Conservation (phyloP, 2,113 vertebrate genomes). For the Dasyornis broadbenti region DNA sequence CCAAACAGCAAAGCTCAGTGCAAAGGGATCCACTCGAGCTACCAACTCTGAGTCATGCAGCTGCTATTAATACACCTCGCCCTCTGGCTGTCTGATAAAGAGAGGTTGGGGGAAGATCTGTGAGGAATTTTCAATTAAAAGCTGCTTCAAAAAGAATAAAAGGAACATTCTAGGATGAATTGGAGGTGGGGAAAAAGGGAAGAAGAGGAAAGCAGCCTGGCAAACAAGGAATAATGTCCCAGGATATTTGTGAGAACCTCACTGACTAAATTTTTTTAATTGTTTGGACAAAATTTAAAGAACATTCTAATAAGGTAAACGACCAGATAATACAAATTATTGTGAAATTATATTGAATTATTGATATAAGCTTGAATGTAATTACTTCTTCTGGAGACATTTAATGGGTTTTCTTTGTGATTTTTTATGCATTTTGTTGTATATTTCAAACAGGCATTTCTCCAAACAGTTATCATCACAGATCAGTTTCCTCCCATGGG, state of each 20-base stretch:
- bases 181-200: not conserved
- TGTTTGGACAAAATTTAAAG: not conserved
- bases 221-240: not conserved
- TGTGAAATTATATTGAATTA: not conserved
- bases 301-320: not conserved
- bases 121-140: constrained; percentile 29
- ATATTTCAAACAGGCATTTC: not conserved
- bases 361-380: not conserved
- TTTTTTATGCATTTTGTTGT: not conserved
- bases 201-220: not conserved
- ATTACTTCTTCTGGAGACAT: not conserved
- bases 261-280: not conserved
- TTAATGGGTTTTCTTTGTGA: not conserved
- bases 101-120: not conserved
- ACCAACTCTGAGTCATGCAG: constrained; percentile 35
- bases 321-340: not conserved
- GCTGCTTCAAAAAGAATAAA: not conserved
- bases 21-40: constrained; percentile 6
- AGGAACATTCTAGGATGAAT: not conserved
- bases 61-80: constrained; percentile 55
- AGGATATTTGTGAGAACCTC: not conserved
- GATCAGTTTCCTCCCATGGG: not conserved
- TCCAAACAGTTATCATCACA: not conserved
- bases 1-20: not conserved
- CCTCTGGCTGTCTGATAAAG: constrained; percentile 33